Evolutionary conservation across 35 echinoderm and acorn worm species (phyloP).

Genomic region (Amphiura filiformis): DNA sequence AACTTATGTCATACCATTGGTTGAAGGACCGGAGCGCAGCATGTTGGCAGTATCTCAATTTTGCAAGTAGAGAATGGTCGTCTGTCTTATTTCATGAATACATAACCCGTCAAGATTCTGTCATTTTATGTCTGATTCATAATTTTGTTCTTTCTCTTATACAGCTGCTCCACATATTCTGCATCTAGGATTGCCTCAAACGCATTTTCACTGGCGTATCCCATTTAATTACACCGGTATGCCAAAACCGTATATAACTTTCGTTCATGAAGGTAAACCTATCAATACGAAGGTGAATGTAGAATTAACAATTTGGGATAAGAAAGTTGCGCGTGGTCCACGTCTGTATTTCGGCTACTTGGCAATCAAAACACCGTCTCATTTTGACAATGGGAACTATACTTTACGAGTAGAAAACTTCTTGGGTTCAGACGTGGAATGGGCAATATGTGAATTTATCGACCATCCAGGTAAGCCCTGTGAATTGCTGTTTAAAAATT

Average conservation of each 20-base stretch:
- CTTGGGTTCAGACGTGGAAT: slow-evolving; percentile 28
- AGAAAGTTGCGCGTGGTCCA: neutral
- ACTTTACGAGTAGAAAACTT: slow-evolving; percentile 49
- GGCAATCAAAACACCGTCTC: slow-evolving; percentile 39
- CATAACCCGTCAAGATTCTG: no score
- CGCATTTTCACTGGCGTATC: slow-evolving; percentile 35
- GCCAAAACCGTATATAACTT: slow-evolving; percentile 31
- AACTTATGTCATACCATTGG: no score
- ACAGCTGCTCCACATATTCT: neutral
- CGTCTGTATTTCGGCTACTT: slow-evolving; percentile 37
- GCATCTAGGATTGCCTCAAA: neutral
- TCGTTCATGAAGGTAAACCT: slow-evolving; percentile 18
- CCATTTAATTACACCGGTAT: slow-evolving; percentile 36
- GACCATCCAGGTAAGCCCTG: slow-evolving; percentile 16
- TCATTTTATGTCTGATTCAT: no score
- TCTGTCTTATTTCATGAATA: no score
- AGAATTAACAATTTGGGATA: neutral
- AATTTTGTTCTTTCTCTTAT: neutral
- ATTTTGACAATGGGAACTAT: slow-evolving; percentile 69
- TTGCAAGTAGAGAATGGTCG: no score
- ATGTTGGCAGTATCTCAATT: no score
- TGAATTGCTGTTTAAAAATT: no score
- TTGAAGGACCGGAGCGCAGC: no score
- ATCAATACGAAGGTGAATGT: neutral
- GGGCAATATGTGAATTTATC: neutral